Evolutionary conservation across 2,888 invertebrate species (phyloP), one percentile per base, ranked within the genome.

Genomic region (Chymomyza procnemis): DNA sequence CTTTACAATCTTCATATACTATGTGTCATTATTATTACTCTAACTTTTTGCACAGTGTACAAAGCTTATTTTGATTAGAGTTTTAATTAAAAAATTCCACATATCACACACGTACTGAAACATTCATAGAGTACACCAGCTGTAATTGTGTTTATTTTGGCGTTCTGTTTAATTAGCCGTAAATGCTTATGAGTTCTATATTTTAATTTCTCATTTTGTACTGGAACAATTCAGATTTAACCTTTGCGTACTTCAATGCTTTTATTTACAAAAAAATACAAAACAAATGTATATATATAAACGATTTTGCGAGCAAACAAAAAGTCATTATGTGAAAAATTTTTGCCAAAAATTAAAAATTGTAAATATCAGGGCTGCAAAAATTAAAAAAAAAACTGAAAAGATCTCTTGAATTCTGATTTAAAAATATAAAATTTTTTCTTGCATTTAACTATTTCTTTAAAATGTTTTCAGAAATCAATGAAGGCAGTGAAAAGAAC

Each of bases 41-140:
- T n/a, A n/a, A n/a, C n/a, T n/a, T n/a, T n/a, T n/a, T n/a, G n/a
- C n/a, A n/a, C n/a, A n/a, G 71, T 65, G 71, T 66, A 73, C 61
- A 58, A 12, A 41, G n/a, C n/a, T 41, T 41, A 61, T 56, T 65
- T 71, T 71, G 21, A 41, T 65, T 66, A 68, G 55, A 58, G 56
- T 68, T 75, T 75, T 74, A 76, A 75, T 75, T 76, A 71, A 66
- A 76, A 75, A 64, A 50, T 67, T 12, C 34, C 34, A 26, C 12
- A 41, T 41, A 41, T 12, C 34, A 41, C 12, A 41, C 12, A 41
- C 34, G 3, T 12, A 3, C 34, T 1, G 3, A 41, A 9, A 41
- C 34, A 41, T 41, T 12, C 0, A 41, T 41, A 41, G 9, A 12
- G 12, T 41, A 41, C 12, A 41, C 9, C 12, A 41, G 0, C 34